Evolutionary conservation across 1,140 invertebrate genomes (phyloP), one percentile per base, ranked within the genome.

Genomic region (Forficula auricularia): DNA sequence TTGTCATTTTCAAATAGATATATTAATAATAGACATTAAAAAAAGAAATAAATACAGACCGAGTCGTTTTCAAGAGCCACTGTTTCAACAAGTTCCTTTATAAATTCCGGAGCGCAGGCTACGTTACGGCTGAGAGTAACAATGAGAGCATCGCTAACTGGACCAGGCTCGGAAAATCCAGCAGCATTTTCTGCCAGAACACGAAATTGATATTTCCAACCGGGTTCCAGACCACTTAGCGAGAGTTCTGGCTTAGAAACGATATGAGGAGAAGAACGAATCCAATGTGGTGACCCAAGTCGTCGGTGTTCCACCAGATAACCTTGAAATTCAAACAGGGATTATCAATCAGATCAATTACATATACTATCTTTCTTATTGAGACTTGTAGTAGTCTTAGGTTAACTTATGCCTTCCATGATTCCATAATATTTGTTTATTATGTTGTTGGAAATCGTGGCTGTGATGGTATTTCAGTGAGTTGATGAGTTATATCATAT

Each of bases 121-220:
- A 70, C 67, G 6, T 71, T 69, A 43, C 72, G 65, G 45, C 52
- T 49, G 3, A 78, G 62, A 1, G 75, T 81, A 1, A 85, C 77
- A 0, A 74, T 79, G 37, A 86, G 63, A 0, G 79, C 68, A 55
- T 87, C 82, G 3, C 82, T 86, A 8, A 83, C 51, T 48, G 79
- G 74, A 52, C 80, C 78, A 13, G 78, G 79, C 40, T 79, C 73
- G 2, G 86, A 90, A 3, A 76, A 61, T 0, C 88, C 88, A 0
- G 82, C 69, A 12, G 76, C 73, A 59, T 92, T 94, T 55, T 90
- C 74, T 0, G 90, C 87, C 38, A 76, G 77, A 0, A 92, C 79
- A 31, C 89, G 70, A 64, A 91, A 91, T 56, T 85, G 79, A 58
- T 94, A 94, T 34, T 81, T 70, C 68, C 82, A 83, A 41, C 86